phyloP scores from a whole-genome alignment of 2,797 vertebrate species.

The Rhadinocentrus ornatus region DNA sequence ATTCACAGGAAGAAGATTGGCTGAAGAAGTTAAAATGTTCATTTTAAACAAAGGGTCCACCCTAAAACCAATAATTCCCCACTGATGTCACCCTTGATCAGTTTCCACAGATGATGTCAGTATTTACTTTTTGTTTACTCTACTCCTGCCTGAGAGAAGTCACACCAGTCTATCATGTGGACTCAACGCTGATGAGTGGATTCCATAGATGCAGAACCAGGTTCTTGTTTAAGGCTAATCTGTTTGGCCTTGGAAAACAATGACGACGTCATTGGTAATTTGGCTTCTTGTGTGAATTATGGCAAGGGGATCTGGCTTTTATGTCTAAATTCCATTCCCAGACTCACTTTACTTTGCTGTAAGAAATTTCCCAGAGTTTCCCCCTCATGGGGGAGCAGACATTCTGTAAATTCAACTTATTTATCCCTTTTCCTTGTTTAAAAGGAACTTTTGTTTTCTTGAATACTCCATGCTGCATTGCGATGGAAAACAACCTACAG shows the following conservation, averaged over 20 bases:
- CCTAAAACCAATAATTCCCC: conserved; percentile 30
- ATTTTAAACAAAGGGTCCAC: conserved; percentile 2
- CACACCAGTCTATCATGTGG: conserved; percentile 67
- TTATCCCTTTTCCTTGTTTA: conserved; percentile 11
- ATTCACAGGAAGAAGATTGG: background rate
- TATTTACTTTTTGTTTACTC: conserved; percentile 77
- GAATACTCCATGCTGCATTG: conserved; percentile 26
- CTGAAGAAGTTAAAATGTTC: background rate
- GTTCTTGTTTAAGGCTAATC: conserved; percentile 64
- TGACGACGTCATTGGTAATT: conserved; percentile 69
- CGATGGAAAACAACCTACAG: conserved; percentile 42
- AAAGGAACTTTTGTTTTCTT: conserved; percentile 22
- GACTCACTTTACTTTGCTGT: conserved; percentile 32
- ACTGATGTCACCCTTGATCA: conserved; percentile 63
- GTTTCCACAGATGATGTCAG: conserved; percentile 73
- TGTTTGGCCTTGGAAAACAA: conserved; percentile 78
- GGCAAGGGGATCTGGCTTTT: conserved; percentile 59
- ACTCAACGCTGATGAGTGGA: conserved; percentile 58
- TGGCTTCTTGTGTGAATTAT: conserved; percentile 69
- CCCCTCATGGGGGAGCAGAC: conserved; percentile 41
- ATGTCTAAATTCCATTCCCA: conserved; percentile 59
- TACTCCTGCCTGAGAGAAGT: conserved; percentile 73
- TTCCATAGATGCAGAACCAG: conserved; percentile 35
- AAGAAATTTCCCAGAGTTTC: conserved; percentile 55
- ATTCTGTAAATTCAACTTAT: conserved; percentile 53